Evolutionary conservation across 2,797 vertebrate species (phyloP), one percentile per base, ranked within the genome.

Genomic region (Gadopsis bispinosus): DNA sequence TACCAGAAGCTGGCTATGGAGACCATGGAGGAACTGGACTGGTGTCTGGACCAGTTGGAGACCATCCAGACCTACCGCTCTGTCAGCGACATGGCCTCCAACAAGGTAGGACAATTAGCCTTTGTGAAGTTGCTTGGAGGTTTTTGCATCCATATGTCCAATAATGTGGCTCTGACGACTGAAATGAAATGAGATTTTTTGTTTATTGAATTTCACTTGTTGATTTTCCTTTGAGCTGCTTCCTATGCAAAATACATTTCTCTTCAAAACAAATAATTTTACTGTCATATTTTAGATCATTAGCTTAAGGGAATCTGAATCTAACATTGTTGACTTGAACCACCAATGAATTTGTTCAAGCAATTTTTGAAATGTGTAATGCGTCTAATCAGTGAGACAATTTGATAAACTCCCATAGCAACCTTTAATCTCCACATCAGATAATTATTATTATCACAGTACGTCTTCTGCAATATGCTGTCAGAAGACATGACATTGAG

Each of bases 51-150:
- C 92, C 98, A 99, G 95, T 93, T 99, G 91, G 98, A 99, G 93
- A 98, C 98, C 83, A 98, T 99, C 85, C 98, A 99, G 94, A 99
- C 97, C 20, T 98, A 99, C 93, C 96, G 97, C 85, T 99, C 98
- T 3, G 98, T 99, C 94, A 99, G 98, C 16, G 98, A 99, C 95
- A 99, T 99, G 98, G 98, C 98, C 80, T 99, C 98, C 31, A 98
- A 97, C 88, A 99, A 99, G 97, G 98, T 99, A 96, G 93, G 96
- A 59, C 11, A 10, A n/a, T 72, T 9, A 22, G 4, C 22, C 14
- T 63, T 71, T 39, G 7, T 68, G 22, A 74, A 6, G 54, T 55
- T 65, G 14, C 9, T 0, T 0, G 9, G 11, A 33, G 4, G 41
- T 39, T 62, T 76, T 64, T 75, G 48, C 35, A 67, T 53, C 41